These are phyloP conservation scores for Artibeus lituratus DNA, from an alignment of 2,797 vertebrate genomes.

Conservation along the genomic window DNA sequence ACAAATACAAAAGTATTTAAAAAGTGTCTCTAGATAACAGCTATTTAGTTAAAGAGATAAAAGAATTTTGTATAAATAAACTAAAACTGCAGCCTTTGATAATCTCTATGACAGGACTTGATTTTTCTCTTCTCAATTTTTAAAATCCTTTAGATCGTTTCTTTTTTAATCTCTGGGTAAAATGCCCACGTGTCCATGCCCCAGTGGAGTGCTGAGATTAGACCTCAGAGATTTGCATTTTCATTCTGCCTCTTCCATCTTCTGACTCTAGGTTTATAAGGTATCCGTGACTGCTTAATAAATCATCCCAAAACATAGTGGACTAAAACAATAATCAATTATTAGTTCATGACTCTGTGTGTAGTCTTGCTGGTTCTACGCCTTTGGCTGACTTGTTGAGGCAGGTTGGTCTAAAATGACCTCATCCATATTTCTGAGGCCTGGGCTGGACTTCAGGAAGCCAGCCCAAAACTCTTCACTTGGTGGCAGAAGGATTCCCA, in stretches of 20 bases:
- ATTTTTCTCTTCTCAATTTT: constrained; percentile 27
- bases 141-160: background rate
- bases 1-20: background rate
- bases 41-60: constrained; percentile 13
- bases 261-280: background rate
- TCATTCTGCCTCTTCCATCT: background rate
- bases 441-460: background rate
- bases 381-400: background rate
- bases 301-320: background rate
- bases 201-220: background rate
- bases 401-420: background rate
- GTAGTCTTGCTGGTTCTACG: background rate
- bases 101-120: background rate
- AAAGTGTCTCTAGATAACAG: background rate
- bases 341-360: background rate
- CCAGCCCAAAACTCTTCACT: background rate
- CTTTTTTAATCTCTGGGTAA: background rate
- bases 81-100: constrained; percentile 5
- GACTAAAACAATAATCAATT: background rate
- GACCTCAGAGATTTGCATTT: background rate
- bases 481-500: background rate
- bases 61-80: background rate
- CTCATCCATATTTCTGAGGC: background rate
- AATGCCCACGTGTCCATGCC: background rate
- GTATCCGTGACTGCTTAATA: background rate